These are phyloP conservation scores for Oophaga sylvatica DNA, from an alignment of 2,797 vertebrate species.

Conservation along the genomic window DNA sequence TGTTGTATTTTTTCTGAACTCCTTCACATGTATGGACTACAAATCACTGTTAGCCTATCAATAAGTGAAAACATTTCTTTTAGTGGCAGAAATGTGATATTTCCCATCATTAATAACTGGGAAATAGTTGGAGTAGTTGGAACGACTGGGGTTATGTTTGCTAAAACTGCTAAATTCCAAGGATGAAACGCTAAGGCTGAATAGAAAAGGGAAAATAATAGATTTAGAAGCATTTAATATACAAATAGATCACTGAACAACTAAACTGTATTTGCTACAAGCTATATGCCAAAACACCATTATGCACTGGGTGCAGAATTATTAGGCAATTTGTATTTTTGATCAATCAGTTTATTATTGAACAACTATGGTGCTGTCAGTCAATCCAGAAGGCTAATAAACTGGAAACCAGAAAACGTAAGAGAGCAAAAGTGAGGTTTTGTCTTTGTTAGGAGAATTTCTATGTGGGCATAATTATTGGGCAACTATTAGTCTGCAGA, in stretches of 20 bases:
- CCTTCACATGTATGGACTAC: not conserved
- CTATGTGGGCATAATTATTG: too few species aligned
- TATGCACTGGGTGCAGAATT: too few species aligned
- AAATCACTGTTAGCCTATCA: not conserved
- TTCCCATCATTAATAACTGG: not conserved
- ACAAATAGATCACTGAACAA: not conserved
- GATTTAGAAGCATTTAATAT: not conserved
- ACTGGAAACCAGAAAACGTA: too few species aligned
- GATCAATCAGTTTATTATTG: too few species aligned
- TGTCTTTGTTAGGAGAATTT: too few species aligned
- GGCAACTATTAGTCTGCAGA: too few species aligned
- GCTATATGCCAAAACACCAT: too few species aligned
- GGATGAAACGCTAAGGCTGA: not conserved
- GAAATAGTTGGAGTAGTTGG: not conserved
- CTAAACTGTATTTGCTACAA: too few species aligned
- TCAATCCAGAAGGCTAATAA: too few species aligned
- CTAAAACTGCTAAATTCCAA: not conserved
- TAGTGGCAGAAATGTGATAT: not conserved
- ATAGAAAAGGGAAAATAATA: not conserved
- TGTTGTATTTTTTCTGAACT: conserved; percentile 20
- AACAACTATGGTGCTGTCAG: too few species aligned
- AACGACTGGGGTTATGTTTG: not conserved
- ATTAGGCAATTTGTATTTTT: too few species aligned
- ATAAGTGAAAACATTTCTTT: not conserved
- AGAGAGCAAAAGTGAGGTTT: too few species aligned